Evolutionary conservation across 92 coral and sea anemone species (phyloP), one percentile per base, ranked within the genome.

Genomic region (Bergia puertoricense): DNA sequence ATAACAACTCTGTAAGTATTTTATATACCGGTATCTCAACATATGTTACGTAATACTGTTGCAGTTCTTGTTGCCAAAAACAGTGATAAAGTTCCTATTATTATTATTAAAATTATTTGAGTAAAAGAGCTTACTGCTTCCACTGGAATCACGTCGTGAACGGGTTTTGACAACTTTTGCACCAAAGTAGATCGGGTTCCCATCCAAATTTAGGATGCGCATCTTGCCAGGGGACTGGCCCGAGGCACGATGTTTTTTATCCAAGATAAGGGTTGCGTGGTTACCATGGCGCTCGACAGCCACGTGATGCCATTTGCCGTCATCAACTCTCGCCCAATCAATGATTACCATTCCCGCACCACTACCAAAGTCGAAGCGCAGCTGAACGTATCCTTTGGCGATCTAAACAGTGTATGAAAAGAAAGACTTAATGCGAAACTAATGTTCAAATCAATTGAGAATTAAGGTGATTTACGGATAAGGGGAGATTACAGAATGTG

Each of bases 241-340:
- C 90, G 94, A 91, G 80, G 94, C 96, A 78, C 95, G 96, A 77
- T 95, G 95, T n/a, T 92, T 88, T 77, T 93, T 90, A 85, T 96
- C 98, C 78, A 96, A 86, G 30, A 93, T 94, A 30, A 96, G 88
- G 18, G 96, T 96, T 88, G 98, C 99, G 93, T 95, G 94, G 96
- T 96, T 96, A 79, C 96, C 97, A 76, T 96, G 98, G 68, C 99
- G 91, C 90, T 88, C 91, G 67, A 96, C 95, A 23, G 92, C 90
- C 93, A 96, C 97, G 92, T 96, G 98, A 90, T 96, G 96, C 99
- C 99, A 96, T 68, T 90, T 91, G 66, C 95, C 99, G 77, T 96
- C 99, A 46, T 96, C 91, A 86, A 94, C 94, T 77, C 85, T 89
- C 66, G 94, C 88, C 96, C 98, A 94, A 87, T 95, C 99, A 36